Evolutionary conservation across 2,888 invertebrate species (phyloP).

Genomic region (Chydorus sphaericus): DNA sequence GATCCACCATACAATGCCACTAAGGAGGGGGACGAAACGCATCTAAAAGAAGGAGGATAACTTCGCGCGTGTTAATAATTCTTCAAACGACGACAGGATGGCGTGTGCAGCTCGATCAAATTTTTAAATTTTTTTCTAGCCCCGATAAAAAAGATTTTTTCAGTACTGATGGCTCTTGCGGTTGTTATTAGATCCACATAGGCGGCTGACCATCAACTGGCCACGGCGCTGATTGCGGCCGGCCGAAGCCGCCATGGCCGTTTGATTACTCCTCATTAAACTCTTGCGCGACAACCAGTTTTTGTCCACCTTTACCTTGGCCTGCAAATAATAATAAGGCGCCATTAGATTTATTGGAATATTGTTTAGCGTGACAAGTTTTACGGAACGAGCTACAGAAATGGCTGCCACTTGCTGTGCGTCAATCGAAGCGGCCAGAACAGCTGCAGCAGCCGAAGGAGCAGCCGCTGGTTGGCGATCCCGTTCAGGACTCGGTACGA

Average conservation of each 20-base stretch:
- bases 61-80: no score
- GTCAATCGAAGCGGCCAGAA: neutral
- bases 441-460: neutral
- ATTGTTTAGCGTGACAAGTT: neutral
- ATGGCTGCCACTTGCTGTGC: constrained; percentile 8
- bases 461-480: neutral
- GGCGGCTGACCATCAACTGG: constrained; percentile 3
- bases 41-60: neutral
- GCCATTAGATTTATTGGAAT: no score
- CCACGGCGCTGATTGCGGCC: neutral
- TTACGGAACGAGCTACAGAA: neutral
- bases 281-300: constrained; percentile 1
- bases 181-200: constrained; percentile 9
- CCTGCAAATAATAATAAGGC: no score
- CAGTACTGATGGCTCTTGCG: constrained; percentile 2
- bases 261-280: constrained; percentile 1
- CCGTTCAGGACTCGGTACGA: constrained; percentile 5
- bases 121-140: no score
- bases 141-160: neutral
- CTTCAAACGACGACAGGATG: neutral
- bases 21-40: neutral
- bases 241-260: neutral
- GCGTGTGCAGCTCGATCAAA: neutral
- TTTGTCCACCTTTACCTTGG: neutral
- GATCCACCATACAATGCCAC: constrained; percentile 9